Percentiles rank a stretch among this genome's conserved stretches.
Conservation (phyloP, 2,888 invertebrate genomes). For the Xiphydria camelus region DNA sequence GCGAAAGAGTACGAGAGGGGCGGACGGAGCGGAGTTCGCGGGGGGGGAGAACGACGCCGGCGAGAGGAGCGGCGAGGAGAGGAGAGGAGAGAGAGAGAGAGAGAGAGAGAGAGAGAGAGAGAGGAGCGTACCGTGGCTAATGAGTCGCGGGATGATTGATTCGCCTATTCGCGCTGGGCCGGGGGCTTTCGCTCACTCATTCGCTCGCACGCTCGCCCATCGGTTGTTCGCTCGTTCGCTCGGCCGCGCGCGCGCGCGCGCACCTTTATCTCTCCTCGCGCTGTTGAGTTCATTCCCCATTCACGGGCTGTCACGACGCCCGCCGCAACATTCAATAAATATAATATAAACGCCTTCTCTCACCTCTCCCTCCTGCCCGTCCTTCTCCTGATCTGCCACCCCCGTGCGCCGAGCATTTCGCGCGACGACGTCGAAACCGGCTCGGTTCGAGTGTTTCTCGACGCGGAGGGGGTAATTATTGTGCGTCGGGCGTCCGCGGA, state of each 20-base stretch:
- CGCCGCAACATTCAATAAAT: slow-evolving; percentile 41
- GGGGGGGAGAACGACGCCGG: background rate
- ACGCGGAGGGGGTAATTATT: background rate
- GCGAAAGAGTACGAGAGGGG: slow-evolving; percentile 4
- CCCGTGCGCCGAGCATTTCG: slow-evolving; percentile 6
- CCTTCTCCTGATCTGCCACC: slow-evolving; percentile 17
- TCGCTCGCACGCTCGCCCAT: slow-evolving; percentile 27
- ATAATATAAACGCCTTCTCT: slow-evolving; percentile 35
- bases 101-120: slow-evolving; percentile 14
- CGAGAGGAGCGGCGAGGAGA: background rate
- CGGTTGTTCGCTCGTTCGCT: slow-evolving; percentile 1
- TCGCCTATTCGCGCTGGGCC: slow-evolving; percentile 41
- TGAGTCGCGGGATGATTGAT: slow-evolving; percentile 56
- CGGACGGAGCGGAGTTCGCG: no score
- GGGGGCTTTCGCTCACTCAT: slow-evolving; percentile 43
- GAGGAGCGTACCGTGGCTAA: slow-evolving; percentile 45
- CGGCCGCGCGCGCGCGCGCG: slow-evolving; percentile 17
- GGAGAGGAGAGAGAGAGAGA: no score
- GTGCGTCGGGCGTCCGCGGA: background rate
- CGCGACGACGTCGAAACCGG: background rate
- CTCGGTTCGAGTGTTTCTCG: background rate
- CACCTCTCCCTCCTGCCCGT: no score
- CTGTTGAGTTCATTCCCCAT: slow-evolving; percentile 20
- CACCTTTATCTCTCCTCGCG: slow-evolving; percentile 36
- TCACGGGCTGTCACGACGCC: slow-evolving; percentile 22